phyloP scores from a whole-genome alignment of 2,888 invertebrate species.

The Coecobrya sp. region DNA sequence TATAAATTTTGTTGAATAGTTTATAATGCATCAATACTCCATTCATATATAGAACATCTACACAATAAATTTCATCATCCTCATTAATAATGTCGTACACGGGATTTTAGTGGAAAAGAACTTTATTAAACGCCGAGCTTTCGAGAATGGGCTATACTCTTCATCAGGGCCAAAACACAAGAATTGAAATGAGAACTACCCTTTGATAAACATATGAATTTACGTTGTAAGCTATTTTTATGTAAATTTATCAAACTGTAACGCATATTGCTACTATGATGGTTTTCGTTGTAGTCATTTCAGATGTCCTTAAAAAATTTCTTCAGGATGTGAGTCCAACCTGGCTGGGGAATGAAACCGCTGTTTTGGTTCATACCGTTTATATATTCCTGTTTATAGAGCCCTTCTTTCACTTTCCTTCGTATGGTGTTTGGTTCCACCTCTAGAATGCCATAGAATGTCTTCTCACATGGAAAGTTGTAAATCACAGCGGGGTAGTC shows the following conservation, averaged over 20 bases:
- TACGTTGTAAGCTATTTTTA: neutral
- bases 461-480: conserved; percentile 30
- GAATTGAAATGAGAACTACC: neutral
- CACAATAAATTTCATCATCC: too few species aligned
- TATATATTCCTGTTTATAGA: neutral
- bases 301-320: neutral
- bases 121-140: neutral
- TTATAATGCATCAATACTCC: too few species aligned
- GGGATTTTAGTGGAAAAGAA: neutral
- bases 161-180: neutral
- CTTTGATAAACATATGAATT: too few species aligned
- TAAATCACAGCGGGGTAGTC: neutral
- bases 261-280: conserved; percentile 4
- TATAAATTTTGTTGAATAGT: too few species aligned
- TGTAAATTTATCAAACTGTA: neutral
- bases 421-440: neutral
- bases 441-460: conserved; percentile 16
- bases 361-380: conserved; percentile 45
- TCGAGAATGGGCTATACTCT: neutral
- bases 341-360: conserved; percentile 11
- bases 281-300: neutral
- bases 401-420: conserved; percentile 45
- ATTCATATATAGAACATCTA: too few species aligned
- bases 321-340: conserved; percentile 32
- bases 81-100: neutral